Evolutionary conservation across 1,140 invertebrate genomes (phyloP).

Genomic region (Limonius californicus): DNA sequence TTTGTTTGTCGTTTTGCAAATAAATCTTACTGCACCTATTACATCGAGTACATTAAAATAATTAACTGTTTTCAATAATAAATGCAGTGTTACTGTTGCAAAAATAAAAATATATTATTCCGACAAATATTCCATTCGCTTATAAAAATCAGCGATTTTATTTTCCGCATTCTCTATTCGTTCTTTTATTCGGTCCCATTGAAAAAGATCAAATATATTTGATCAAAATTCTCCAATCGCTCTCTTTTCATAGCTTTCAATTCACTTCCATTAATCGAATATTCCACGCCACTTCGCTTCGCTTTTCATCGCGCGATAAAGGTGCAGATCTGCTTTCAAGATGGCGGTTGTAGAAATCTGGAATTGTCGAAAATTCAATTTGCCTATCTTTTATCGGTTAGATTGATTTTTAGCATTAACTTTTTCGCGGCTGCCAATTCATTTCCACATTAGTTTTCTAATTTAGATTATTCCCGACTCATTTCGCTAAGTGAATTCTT

Average conservation of each 20-base stretch:
- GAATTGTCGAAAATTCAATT: slow-evolving; percentile 23
- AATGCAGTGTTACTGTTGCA: no score
- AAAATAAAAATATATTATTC: no score
- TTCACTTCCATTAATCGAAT: slow-evolving; percentile 22
- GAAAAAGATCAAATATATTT: slow-evolving; percentile 16
- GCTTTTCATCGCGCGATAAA: slow-evolving; percentile 10
- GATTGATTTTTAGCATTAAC: not conserved
- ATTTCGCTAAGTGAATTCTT: slow-evolving; percentile 14
- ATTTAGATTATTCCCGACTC: not conserved
- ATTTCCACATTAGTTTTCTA: not conserved
- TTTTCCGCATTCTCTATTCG: no score
- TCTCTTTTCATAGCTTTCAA: slow-evolving; percentile 22
- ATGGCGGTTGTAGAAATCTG: slow-evolving; percentile 18
- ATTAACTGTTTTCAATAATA: no score
- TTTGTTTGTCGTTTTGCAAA: no score
- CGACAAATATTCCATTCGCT: no score
- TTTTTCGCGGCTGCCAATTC: not conserved
- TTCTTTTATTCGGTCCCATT: not conserved
- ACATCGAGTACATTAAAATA: no score
- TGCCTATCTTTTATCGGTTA: slow-evolving; percentile 14
- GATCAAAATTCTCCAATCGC: slow-evolving; percentile 18
- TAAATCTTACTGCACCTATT: no score
- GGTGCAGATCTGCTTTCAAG: slow-evolving; percentile 19
- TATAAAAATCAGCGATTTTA: no score
- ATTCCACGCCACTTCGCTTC: slow-evolving; percentile 18